These are phyloP conservation scores for Pangasius sanitwongsei DNA, from an alignment of 2,797 vertebrate genomes.

Conservation along the genomic window DNA sequence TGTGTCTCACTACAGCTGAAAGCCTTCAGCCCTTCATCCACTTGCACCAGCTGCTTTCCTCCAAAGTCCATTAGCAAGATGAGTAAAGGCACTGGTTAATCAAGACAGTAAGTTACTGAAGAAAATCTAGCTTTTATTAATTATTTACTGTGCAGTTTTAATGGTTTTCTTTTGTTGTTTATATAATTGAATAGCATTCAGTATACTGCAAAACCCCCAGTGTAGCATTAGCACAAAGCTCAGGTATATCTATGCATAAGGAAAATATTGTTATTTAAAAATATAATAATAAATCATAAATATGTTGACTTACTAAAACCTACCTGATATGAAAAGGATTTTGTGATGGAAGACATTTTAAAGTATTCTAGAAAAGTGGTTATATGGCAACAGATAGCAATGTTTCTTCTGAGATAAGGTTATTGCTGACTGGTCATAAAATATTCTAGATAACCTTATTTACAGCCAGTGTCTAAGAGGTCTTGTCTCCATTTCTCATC, in stretches of 20 bases:
- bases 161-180: not conserved
- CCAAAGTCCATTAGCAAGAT: constrained; percentile 17
- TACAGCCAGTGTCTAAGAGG: constrained; percentile 1
- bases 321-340: not conserved
- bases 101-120: constrained; percentile 4
- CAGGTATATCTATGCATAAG: not conserved
- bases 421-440: constrained; percentile 32
- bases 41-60: not conserved
- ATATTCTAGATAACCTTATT: constrained; percentile 36
- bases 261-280: not conserved
- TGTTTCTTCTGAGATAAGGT: not conserved
- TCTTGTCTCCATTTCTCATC: not conserved
- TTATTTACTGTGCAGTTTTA: not conserved
- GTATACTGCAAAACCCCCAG: not conserved
- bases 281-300: not conserved
- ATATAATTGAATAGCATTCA: not conserved
- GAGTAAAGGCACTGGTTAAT: not conserved
- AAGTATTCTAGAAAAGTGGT: not conserved
- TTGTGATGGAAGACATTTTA: not conserved
- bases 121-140: not conserved
- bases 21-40: constrained; percentile 20
- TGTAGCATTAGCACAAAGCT: not conserved
- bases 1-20: constrained; percentile 30
- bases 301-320: not conserved
- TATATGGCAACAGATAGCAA: not conserved